Evolutionary conservation across 2,113 vertebrate genomes (phyloP).

Genomic region (Gulo gulo): DNA sequence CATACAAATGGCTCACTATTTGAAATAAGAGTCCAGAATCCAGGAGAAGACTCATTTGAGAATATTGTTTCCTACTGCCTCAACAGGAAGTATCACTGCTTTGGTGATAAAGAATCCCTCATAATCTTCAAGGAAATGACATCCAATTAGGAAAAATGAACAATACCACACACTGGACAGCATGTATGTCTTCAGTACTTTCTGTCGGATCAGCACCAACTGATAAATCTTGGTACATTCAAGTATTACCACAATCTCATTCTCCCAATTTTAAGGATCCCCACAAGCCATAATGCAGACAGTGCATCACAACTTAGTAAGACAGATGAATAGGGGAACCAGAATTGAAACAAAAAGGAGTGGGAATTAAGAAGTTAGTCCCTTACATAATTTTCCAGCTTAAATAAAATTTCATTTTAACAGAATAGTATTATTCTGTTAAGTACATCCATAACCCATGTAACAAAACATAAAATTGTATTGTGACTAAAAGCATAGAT

Average conservation of each 20-base stretch:
- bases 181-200: not conserved
- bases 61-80: not conserved
- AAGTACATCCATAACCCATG: not conserved
- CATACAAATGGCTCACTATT: not conserved
- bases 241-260: not conserved
- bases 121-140: not conserved
- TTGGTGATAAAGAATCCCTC: slow-evolving; percentile 32
- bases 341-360: not conserved
- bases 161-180: not conserved
- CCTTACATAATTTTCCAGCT: not conserved
- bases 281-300: not conserved
- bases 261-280: not conserved
- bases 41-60: slow-evolving; percentile 36
- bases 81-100: slow-evolving; percentile 12
- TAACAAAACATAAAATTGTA: not conserved
- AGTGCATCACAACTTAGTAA: not conserved
- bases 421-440: not conserved
- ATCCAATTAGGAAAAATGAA: slow-evolving; percentile 39
- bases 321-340: accelerated
- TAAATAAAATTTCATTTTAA: not conserved
- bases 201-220: not conserved
- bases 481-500: not conserved
- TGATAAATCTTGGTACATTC: not conserved
- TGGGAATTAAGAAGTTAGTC: not conserved
- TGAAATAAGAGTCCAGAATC: slow-evolving; percentile 29